phyloP scores from a whole-genome alignment of 2,113 vertebrate species.

The Deroptyus accipitrinus region DNA sequence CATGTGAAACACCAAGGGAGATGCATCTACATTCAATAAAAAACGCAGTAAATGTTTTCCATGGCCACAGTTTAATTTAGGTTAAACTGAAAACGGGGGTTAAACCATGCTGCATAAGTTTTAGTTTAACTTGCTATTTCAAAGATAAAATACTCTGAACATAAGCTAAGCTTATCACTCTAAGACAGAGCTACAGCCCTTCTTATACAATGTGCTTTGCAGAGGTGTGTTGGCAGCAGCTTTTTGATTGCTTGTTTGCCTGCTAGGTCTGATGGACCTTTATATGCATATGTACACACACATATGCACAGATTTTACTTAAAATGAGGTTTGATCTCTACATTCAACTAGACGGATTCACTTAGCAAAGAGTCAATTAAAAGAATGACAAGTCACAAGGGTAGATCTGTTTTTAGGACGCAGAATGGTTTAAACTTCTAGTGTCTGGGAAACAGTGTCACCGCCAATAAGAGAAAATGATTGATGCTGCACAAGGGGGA shows the following conservation, averaged over 20 bases:
- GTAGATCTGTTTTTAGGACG: background rate
- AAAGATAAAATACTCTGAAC: background rate
- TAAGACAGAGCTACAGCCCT: background rate
- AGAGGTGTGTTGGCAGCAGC: background rate
- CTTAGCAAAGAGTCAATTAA: background rate
- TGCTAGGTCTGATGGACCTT: background rate
- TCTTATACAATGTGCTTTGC: background rate
- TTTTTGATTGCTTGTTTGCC: background rate
- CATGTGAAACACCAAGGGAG: constrained; percentile 12
- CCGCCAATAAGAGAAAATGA: background rate
- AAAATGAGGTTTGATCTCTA: background rate
- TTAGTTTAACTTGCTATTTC: background rate
- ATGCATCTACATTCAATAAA: background rate
- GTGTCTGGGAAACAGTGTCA: background rate
- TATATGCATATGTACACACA: background rate
- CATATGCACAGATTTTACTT: rapidly evolving
- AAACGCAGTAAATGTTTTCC: background rate
- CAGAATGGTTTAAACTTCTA: background rate
- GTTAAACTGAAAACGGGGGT: background rate
- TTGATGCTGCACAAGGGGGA: background rate
- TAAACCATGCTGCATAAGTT: background rate
- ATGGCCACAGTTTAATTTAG: background rate
- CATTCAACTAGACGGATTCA: background rate
- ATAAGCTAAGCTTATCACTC: background rate
- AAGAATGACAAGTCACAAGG: background rate